Evolutionary conservation across 1,140 invertebrate species (phyloP), one percentile per base, ranked within the genome.

Genomic region (Cydia amplana): DNA sequence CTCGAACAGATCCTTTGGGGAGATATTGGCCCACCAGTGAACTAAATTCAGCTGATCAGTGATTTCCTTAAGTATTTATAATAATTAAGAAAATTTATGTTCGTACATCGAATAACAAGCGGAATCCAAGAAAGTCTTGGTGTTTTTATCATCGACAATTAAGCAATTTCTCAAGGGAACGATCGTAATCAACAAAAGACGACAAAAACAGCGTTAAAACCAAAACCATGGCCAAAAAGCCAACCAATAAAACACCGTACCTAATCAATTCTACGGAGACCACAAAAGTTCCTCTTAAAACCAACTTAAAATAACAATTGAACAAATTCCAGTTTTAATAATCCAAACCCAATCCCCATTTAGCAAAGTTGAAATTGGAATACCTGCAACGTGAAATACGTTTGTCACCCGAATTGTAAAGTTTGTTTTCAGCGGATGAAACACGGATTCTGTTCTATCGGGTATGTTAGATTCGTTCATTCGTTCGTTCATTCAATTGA

Each of bases 231-330:
- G 43, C 65, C 65, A 67, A 70, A 70, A 70, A 40, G 65, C 32
- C 65, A 70, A 70, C 65, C 73, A 75, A 80, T 77, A 74, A 77
- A 83, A 82, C 78, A 79, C 83, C 78, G 78, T 77, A 77, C 82
- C 80, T 76, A 83, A 85, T 84, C 83, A 85, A 84, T 85, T 84
- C 79, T 79, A 80, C 73, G 72, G 76, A 76, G 79, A 81, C 82
- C 78, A 83, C 76, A 82, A 79, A 77, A 79, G 78, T 81, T 80
- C 79, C 75, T 73, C 14, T 28, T 20, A 20, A 70, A 60, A 64
- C 73, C 16, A 74, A 74, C n/a, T 63, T 74, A 74, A 18, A 12
- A 18, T 20, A 12, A 7, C 73, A 28, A 60, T 28, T 6, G 73
- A 36, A 49, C 1, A 60, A 63, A 60, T 51, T 63, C 23, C 28